Percentiles rank a stretch among this genome's conserved stretches.
These are phyloP conservation scores for Lepidotrigona ventralis DNA, from an alignment of 1,140 invertebrate genomes.

Conservation along the genomic window DNA sequence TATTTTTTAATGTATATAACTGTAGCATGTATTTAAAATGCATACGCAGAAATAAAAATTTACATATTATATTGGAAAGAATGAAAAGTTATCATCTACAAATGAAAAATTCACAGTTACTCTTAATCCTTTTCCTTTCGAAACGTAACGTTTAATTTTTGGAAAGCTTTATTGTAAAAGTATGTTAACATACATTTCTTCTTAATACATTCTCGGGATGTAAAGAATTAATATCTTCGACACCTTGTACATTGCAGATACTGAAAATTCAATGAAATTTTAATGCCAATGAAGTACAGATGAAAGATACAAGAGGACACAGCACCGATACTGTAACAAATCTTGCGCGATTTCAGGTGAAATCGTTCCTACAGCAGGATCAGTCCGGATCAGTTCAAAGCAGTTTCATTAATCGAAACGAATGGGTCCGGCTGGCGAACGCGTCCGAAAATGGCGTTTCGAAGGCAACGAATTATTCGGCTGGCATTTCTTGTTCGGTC, in stretches of 20 bases:
- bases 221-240: not conserved
- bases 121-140: not conserved
- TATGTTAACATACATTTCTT: not conserved
- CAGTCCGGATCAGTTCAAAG: constrained; percentile 2
- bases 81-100: not conserved
- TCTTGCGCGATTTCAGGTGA: not conserved
- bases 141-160: not conserved
- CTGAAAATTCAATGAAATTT: not conserved
- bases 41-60: not conserved
- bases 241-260: not conserved
- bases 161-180: not conserved
- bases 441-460: constrained; percentile 18
- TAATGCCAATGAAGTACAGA: not conserved
- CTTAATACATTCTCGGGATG: not conserved
- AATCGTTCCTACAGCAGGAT: not conserved
- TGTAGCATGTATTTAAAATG: not conserved
- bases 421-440: constrained; percentile 11
- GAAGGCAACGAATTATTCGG: constrained; percentile 20
- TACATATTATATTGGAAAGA: not conserved
- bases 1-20: not conserved
- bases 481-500: constrained; percentile 32
- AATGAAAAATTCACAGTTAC: not conserved
- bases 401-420: constrained; percentile 40
- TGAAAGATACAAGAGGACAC: not conserved
- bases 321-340: not conserved